Base-by-base conservation (phyloP, 2,888 invertebrate species). In the Bellardia bayeri region DNA sequence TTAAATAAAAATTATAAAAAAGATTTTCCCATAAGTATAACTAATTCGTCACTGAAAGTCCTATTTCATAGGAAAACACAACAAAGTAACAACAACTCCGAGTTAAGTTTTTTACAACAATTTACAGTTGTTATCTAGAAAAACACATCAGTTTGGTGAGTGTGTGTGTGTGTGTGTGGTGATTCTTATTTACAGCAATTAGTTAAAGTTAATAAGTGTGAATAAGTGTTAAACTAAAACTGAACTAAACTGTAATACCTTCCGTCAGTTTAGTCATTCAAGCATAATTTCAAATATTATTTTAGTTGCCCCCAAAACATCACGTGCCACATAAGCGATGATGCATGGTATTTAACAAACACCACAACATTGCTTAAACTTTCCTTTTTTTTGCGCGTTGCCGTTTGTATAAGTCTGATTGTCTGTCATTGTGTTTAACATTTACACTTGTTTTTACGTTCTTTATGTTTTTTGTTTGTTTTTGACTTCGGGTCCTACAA, bases 301-400 rank as follows among this genome's bases (percentile, higher is more conserved):
- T 61, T 23, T 16, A 11, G 51, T 42, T 76, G 51, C 49, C 64
- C 42, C 13, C 7, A 45, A 75, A 75, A 63, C 45, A 75, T 79
- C 87, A 85, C 87, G 87, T 87, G 87, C 74, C 74, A 11, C 81
- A 40, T 23, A 79, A 78, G 82, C 83, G 49, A 66, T 85, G 71
- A 68, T 63, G 82, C 82, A 78, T 49, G 16, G 23, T n/a, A 66
- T 81, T 72, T 66, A 66, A 61, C 87, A 76, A 74, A 42, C 66
- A 75, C 72, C 82, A 69, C 69, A 79, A 82, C 63, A 56, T 14
- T 64, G 68, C n/a, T 11, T 8, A 16, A n/a, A 23, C 1, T 23
- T 42, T 66, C 9, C 2, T 58, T 30, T 13, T 30, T 45, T 45
- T 45, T 14, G 6, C 6, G n/a, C 9, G 2, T 51, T 11, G 13